Evolutionary conservation across 2,113 vertebrate species (phyloP), one percentile per base, ranked within the genome.

Genomic region (Dasypus novemcinctus): DNA sequence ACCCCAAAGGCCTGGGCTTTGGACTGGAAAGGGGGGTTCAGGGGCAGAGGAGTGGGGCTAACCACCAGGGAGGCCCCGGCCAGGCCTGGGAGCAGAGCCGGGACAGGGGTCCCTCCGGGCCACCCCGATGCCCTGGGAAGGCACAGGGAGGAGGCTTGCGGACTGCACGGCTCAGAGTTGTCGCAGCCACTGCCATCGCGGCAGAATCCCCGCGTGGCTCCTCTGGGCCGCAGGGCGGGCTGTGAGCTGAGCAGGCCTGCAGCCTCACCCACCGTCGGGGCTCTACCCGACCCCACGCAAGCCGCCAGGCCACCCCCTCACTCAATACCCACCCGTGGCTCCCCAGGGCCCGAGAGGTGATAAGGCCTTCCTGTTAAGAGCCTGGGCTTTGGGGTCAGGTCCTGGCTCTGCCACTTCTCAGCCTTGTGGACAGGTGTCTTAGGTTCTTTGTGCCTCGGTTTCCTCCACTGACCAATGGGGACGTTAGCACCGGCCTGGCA

Each of bases 111-210:
- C 20, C 71, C 17, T 15, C 2, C 0, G 5, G 78, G 17, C 64
- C 18, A 4, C 33, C 23, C 1, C 2, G 36, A 17, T 54, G 63
- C 49, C 12, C 3, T 38, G 33, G 14, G 20, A 31, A 29, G 79
- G 46, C 5, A 0, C 0, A 4, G 5, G 36, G 59, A 31, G 7
- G 61, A n/a, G 33, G n/a, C 27, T 43, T 41, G 4, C 0, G 7
- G 66, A 11, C 2, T 0, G 10, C 4, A 8, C 1, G 0, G 6
- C 64, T 43, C 41, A 14, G 31, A 61, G 23, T 10, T 33, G 7
- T n/a, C 31, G 1, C 1, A 1, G 1, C 57, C 6, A 4, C 4
- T 52, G 52, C 41, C 29, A 0, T 13, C 0, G 1, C 38, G 33
- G 57, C 64, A 1, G 57, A 33, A 5, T 0, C 12, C 10, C 2